Evolutionary conservation across 2,113 vertebrate genomes (phyloP), one percentile per base, ranked within the genome.

Genomic region (Xiphias gladius): DNA sequence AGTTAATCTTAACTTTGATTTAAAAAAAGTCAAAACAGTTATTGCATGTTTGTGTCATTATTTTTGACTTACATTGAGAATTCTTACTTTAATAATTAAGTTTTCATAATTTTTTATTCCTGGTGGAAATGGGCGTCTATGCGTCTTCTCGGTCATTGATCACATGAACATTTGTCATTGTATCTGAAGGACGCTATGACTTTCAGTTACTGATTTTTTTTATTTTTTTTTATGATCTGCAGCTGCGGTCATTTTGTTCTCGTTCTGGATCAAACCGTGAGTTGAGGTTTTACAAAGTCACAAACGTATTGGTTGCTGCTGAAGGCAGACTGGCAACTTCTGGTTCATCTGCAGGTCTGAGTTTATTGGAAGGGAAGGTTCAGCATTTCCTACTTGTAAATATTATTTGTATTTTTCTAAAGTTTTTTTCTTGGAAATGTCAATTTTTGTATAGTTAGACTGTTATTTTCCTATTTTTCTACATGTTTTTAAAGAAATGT

Each of bases 401-500:
- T 89, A 87, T 61, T 67, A 79, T 69, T 67, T 71, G 52, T 65
- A 65, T 77, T 80, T 35, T 68, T 75, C 82, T 84, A 48, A 35
- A 35, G 3, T 35, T 54, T 78, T 62, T 66, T 16, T 39, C 72
- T 55, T 80, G 83, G 76, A 89, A 88, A 88, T 83, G 65, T 79
- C 61, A 68, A 41, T 86, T 86, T 68, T 85, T 91, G 80, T 91
- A 92, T 85, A 88, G 88, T 88, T 91, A 90, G 82, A 82, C 58
- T 67, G 59, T 86, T 87, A 88, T 90, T 79, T 73, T 75, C 65
- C 39, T 76, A 61, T 75, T 80, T 91, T 93, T 94, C 88, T 94
- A 93, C 88, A 92, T 50, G 54, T 68, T 91, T 89, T 85, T 83
- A 43, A 90, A 84, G 84, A 80, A 86, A 84, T 91, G 94, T 95